A percentile compares a stretch with the other conserved stretches of the same genome.
Conservation (phyloP, 1,140 invertebrate species). For the Drosophila santomea region DNA sequence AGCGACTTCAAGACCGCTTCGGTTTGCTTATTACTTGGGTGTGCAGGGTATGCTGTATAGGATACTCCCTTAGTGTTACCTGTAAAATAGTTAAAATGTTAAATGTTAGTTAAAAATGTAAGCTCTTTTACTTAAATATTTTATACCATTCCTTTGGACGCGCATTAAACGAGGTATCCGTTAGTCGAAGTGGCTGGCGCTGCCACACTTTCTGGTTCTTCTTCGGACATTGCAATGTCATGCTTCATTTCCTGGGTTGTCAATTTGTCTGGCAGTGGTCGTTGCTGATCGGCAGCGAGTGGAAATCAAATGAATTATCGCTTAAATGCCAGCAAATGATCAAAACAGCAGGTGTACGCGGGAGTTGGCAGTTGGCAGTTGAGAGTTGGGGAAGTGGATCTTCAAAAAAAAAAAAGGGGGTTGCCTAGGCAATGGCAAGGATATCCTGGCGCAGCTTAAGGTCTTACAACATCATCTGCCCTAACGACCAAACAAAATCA, state of each 20-base stretch:
- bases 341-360: slow-evolving; percentile 41
- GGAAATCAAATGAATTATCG: slow-evolving; percentile 49
- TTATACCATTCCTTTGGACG: too few relatives aligned
- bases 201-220: slow-evolving; percentile 21
- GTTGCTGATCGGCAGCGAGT: slow-evolving; percentile 31
- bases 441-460: slow-evolving; percentile 11
- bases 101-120: too few relatives aligned
- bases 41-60: not conserved
- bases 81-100: too few relatives aligned
- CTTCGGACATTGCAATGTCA: slow-evolving; percentile 77
- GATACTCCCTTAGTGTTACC: too few relatives aligned
- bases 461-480: slow-evolving; percentile 43
- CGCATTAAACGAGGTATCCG: not conserved
- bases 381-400: too few relatives aligned
- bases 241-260: slow-evolving; percentile 81
- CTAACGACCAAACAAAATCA: slow-evolving; percentile 15
- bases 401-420: not conserved
- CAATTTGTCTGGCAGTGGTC: slow-evolving; percentile 65
- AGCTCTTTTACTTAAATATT: too few relatives aligned
- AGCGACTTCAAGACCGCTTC: slow-evolving; percentile 52
- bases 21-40: slow-evolving; percentile 1
- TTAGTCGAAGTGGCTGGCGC: not conserved
- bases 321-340: slow-evolving; percentile 54
- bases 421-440: slow-evolving; percentile 25
- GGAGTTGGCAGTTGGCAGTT: not conserved